phyloP scores from a whole-genome alignment of 2,888 invertebrate genomes.

The Tortrix viridana region DNA sequence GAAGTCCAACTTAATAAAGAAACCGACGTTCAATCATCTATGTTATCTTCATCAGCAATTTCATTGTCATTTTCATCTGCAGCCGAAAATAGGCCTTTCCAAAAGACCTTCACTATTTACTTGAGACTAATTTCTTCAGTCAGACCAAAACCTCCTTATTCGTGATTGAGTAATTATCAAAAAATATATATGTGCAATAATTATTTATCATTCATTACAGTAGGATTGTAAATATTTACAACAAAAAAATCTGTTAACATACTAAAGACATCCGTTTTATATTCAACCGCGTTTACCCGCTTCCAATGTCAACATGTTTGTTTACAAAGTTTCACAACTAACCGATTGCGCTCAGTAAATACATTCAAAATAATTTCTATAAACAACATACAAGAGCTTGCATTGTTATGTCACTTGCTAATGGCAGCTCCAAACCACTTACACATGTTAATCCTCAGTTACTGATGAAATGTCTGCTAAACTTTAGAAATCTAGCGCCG shows the following conservation, averaged over 20 bases:
- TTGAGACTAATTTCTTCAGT: too few species aligned
- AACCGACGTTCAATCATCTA: too few species aligned
- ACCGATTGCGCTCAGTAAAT: constrained; percentile 19
- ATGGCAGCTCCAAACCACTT: constrained; percentile 62
- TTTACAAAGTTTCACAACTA: constrained; percentile 30
- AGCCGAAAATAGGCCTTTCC: too few species aligned
- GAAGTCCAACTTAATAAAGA: too few species aligned
- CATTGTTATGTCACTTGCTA: constrained; percentile 66
- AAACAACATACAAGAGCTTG: constrained; percentile 25
- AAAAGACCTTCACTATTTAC: too few species aligned
- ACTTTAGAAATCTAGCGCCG: constrained; percentile 28
- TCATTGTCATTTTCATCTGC: too few species aligned
- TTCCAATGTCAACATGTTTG: constrained; percentile 17
- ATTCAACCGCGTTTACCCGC: not conserved
- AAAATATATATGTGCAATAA: too few species aligned
- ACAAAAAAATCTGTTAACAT: not conserved
- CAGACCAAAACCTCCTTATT: too few species aligned
- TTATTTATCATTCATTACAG: too few species aligned
- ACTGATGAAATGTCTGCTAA: constrained; percentile 22
- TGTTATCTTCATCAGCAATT: too few species aligned
- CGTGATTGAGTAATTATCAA: too few species aligned
- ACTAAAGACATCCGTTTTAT: not conserved
- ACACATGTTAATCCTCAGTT: constrained; percentile 35
- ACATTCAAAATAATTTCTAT: constrained; percentile 35
- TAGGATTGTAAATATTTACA: too few species aligned